Evolutionary conservation across 1,140 invertebrate species (phyloP).

Genomic region (Popillia japonica): DNA sequence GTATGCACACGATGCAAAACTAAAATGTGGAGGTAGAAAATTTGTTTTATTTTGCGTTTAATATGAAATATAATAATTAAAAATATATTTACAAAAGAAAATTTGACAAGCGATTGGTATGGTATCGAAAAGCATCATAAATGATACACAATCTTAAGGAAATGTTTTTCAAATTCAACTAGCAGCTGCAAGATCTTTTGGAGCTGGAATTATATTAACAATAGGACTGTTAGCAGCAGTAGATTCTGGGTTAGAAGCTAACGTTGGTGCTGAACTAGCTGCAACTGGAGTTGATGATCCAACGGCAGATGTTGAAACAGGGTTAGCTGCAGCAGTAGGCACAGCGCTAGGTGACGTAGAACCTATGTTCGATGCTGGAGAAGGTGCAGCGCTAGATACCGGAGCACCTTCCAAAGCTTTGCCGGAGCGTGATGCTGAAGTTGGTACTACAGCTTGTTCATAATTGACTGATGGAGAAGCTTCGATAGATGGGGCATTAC

Average conservation of each 20-base stretch:
- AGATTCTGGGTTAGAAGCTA: background rate
- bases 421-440: slow-evolving; percentile 28
- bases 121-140: background rate
- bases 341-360: background rate
- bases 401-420: slow-evolving; percentile 7
- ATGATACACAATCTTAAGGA: background rate
- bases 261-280: background rate
- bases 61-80: slow-evolving; percentile 16
- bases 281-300: background rate
- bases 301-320: no score
- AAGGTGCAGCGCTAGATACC: background rate
- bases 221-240: background rate
- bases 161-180: background rate
- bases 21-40: background rate
- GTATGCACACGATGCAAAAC: background rate
- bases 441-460: background rate
- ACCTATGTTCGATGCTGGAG: background rate
- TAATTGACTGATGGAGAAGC: slow-evolving; percentile 8
- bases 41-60: slow-evolving; percentile 14
- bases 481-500: background rate
- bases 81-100: slow-evolving; percentile 17
- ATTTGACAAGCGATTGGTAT: background rate
- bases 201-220: background rate
- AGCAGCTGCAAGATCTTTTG: background rate
- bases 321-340: background rate